Percentiles rank a stretch among this genome's conserved stretches.
Evolutionary conservation across 2,113 vertebrate genomes (phyloP).

Genomic region (Nematolebias whitei): DNA sequence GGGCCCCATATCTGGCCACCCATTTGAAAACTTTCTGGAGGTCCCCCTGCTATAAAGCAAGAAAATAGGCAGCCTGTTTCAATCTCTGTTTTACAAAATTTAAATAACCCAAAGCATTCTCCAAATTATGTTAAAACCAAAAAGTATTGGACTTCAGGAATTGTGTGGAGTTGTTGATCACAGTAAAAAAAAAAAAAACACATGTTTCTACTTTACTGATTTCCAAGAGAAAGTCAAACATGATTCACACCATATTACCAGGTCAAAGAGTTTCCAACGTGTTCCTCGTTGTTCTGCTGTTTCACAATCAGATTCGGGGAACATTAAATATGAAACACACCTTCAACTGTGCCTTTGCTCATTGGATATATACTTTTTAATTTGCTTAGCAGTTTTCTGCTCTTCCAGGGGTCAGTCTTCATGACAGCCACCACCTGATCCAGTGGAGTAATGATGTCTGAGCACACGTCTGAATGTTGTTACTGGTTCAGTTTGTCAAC

Average conservation of each 20-base stretch:
- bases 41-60: too few relatives aligned
- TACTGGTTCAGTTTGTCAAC: too few relatives aligned
- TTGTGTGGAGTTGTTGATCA: background rate
- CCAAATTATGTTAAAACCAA: background rate
- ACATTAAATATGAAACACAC: background rate
- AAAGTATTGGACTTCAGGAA: background rate
- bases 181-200: background rate
- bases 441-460: too few relatives aligned
- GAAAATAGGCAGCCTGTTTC: too few relatives aligned
- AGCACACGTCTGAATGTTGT: too few relatives aligned
- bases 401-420: too few relatives aligned
- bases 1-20: too few relatives aligned
- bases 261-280: constrained; percentile 7
- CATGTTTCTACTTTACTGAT: constrained; percentile 5
- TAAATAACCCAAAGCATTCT: background rate
- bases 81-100: too few relatives aligned
- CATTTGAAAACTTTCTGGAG: too few relatives aligned
- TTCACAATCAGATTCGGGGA: constrained; percentile 8
- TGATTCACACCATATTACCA: background rate
- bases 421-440: too few relatives aligned
- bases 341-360: background rate
- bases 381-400: too few relatives aligned
- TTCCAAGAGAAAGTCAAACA: constrained; percentile 12
- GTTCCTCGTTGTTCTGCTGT: constrained; percentile 12
- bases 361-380: background rate